phyloP scores from a whole-genome alignment of 2,888 invertebrate genomes.

The Tortricodes alternella region DNA sequence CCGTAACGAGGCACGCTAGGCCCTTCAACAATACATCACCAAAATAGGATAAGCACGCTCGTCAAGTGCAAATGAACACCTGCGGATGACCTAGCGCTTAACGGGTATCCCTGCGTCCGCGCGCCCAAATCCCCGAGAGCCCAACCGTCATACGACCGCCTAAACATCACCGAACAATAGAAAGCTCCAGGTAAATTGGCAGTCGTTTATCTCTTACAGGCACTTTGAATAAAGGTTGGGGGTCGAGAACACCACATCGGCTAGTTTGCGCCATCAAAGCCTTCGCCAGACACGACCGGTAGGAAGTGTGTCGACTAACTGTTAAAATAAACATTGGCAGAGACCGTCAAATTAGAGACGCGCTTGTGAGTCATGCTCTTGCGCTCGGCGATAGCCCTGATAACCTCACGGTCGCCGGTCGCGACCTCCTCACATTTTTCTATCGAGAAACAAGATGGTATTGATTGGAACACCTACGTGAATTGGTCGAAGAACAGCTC shows the following conservation, averaged over 20 bases:
- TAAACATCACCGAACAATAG: slow-evolving; percentile 22
- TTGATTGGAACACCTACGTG: slow-evolving; percentile 26
- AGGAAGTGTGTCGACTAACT: slow-evolving; percentile 73
- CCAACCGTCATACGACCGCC: background rate
- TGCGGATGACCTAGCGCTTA: slow-evolving; percentile 74
- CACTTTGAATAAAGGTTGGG: slow-evolving; percentile 75
- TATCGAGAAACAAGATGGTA: slow-evolving; percentile 24
- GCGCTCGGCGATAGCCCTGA: slow-evolving; percentile 42
- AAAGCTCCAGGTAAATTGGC: slow-evolving; percentile 51
- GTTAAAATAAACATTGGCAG: slow-evolving; percentile 70
- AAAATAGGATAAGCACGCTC: slow-evolving; percentile 72
- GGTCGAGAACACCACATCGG: slow-evolving; percentile 70
- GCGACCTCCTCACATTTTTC: slow-evolving; percentile 25
- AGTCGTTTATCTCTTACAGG: slow-evolving; percentile 47
- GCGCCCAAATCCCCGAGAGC: background rate
- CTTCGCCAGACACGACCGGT: slow-evolving; percentile 43
- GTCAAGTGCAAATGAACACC: slow-evolving; percentile 77
- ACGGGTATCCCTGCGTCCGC: slow-evolving; percentile 64
- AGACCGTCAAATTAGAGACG: slow-evolving; percentile 68
- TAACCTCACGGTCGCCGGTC: slow-evolving; percentile 38
- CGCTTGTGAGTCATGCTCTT: slow-evolving; percentile 36
- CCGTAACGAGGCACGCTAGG: slow-evolving; percentile 56
- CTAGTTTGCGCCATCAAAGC: slow-evolving; percentile 65
- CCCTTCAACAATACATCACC: slow-evolving; percentile 66
- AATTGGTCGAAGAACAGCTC: slow-evolving; percentile 3